Conservation (phyloP, 2,797 vertebrate species). For the Salmo trutta region DNA sequence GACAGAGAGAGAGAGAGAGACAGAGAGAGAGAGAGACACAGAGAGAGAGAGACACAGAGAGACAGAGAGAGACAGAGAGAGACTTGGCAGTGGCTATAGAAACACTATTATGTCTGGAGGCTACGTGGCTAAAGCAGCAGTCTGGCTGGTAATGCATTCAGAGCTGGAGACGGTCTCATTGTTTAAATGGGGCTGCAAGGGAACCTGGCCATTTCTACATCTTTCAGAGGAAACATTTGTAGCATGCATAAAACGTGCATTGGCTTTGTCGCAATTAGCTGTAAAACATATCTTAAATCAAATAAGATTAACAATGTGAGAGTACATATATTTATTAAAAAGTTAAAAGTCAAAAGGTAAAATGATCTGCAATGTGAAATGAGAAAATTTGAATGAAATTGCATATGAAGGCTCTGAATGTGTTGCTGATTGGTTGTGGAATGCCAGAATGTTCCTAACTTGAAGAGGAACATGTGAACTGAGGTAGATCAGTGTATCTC, state of each 20-base stretch:
- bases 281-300: slow-evolving; percentile 59
- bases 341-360: neutral
- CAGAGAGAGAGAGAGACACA: no score
- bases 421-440: slow-evolving; percentile 41
- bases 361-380: slow-evolving; percentile 5
- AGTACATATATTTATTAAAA: slow-evolving; percentile 28
- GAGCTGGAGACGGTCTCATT: slow-evolving; percentile 74
- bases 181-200: slow-evolving; percentile 71
- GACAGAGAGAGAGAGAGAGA: no score
- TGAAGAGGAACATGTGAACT: slow-evolving; percentile 39
- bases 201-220: slow-evolving; percentile 69
- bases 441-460: slow-evolving; percentile 57
- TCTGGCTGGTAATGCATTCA: slow-evolving; percentile 74
- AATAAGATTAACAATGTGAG: slow-evolving; percentile 31
- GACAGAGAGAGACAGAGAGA: slow-evolving; percentile 47
- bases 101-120: slow-evolving; percentile 70
- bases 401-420: slow-evolving; percentile 41
- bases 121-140: slow-evolving; percentile 75
- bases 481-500: slow-evolving; percentile 61
- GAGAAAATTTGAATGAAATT: slow-evolving; percentile 45
- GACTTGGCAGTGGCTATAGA: slow-evolving; percentile 72
- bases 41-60: no score
- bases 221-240: slow-evolving; percentile 71
- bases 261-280: slow-evolving; percentile 58
- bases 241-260: slow-evolving; percentile 56